These are phyloP conservation scores for Sylvilagus bachmani DNA, from an alignment of 2,113 vertebrate species.

Conservation along the genomic window DNA sequence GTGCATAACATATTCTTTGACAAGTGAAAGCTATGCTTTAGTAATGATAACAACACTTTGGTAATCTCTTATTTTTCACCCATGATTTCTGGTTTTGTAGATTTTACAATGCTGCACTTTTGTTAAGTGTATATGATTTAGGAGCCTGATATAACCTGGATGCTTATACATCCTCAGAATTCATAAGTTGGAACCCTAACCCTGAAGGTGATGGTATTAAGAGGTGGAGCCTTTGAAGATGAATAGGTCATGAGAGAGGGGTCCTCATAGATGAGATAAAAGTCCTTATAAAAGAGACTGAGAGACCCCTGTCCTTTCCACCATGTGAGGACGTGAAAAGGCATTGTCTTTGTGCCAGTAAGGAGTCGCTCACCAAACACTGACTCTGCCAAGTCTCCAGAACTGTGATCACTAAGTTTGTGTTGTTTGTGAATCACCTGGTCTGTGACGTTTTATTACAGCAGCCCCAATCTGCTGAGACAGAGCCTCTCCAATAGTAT, in stretches of 20 bases:
- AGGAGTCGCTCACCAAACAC: too few relatives aligned
- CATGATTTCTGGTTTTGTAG: background rate
- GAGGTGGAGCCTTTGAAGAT: background rate
- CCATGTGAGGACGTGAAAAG: background rate
- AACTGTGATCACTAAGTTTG: background rate
- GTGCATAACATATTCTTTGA: background rate
- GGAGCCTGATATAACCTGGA: background rate
- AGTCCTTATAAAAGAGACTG: too few relatives aligned
- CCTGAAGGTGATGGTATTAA: background rate
- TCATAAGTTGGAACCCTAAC: background rate
- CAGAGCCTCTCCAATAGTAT: background rate
- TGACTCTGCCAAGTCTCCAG: background rate
- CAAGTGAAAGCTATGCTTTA: background rate
- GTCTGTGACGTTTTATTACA: background rate
- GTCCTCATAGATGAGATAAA: background rate
- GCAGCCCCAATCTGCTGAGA: background rate
- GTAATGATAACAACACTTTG: background rate
- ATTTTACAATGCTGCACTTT: background rate
- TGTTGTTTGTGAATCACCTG: background rate
- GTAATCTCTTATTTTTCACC: background rate
- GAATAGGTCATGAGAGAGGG: background rate
- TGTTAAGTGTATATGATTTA: background rate
- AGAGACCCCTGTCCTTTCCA: background rate
- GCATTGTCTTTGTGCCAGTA: background rate
- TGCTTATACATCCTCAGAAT: background rate